Conservation (phyloP, 1,140 invertebrate genomes). For the Drosophila chauvacae region DNA sequence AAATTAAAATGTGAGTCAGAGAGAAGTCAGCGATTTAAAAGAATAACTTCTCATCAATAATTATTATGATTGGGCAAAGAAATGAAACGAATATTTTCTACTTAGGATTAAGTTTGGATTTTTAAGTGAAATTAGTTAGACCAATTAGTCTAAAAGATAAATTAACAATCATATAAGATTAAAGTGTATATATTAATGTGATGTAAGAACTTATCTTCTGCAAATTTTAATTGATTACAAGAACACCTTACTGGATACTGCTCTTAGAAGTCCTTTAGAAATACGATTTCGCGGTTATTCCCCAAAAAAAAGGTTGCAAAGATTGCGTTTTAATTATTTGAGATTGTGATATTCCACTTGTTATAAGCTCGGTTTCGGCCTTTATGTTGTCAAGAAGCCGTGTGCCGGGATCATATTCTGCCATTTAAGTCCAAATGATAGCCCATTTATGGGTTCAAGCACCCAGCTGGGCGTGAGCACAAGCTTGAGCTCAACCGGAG, state of each 20-base stretch:
- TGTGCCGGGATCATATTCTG: constrained; percentile 26
- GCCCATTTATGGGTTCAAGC: constrained; percentile 50
- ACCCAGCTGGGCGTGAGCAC: constrained; percentile 41
- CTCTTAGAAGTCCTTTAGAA: background rate
- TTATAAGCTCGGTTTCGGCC: constrained; percentile 3
- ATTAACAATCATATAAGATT: no score
- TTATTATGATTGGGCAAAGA: background rate
- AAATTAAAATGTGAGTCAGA: constrained; percentile 20
- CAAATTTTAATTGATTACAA: background rate
- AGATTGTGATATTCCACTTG: background rate
- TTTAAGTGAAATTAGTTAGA: background rate
- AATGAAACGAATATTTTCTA: background rate
- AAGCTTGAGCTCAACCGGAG: constrained; percentile 32
- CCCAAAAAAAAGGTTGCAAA: background rate
- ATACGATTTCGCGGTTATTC: background rate
- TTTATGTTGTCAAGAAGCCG: constrained; percentile 27
- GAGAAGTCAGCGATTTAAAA: constrained; percentile 17
- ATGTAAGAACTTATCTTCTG: background rate
- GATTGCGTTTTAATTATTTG: background rate
- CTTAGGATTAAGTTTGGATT: no score
- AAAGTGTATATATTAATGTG: no score
- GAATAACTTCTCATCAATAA: constrained; percentile 5
- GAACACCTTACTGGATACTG: background rate
- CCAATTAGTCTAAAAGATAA: background rate
- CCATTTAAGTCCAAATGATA: constrained; percentile 29